Base-by-base conservation (phyloP, 2,113 vertebrate species). In the Esox niger region DNA sequence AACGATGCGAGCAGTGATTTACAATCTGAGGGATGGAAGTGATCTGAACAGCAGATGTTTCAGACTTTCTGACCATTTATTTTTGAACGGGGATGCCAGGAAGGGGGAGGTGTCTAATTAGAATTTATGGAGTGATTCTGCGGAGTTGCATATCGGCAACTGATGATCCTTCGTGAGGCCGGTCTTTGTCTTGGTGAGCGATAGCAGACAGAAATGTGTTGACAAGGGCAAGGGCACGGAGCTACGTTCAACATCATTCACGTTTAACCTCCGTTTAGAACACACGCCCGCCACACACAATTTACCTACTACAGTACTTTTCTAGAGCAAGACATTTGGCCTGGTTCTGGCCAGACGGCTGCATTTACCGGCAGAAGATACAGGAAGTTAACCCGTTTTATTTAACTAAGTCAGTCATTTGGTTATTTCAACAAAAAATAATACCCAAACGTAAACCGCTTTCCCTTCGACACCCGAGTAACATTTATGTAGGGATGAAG, bases 71-170 rank as follows among this genome's bases (percentile, higher is more conserved):
- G 94, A 96, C 94, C 94, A 95, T 95, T 96, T 95, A 94, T 95
- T 95, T 97, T 93, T 91, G 79, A 82, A 85, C 71, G 58, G 74
- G 67, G 64, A 55, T 4, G 5, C 30, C 46, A 55, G 25, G 32
- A 60, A 25, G 76, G 43, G 66, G 75, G 91, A 86, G 90, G 91
- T 91, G 93, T 91, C 92, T 96, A 96, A 97, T 96, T 96, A 95
- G 95, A 95, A 97, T 98, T 96, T 96, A 97, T 96, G 94, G 94
- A 95, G 95, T 95, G 94, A 95, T 95, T 97, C 94, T 98, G 94
- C 94, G 92, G 94, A 94, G 95, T 96, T 94, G 93, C 94, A 95
- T 91, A 94, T 91, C 94, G 93, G 93, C 92, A 91, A 95, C 94
- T 94, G 94, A 94, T 94, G 94, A 92, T 94, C 93, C 95, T 89